Evolutionary conservation across 2,888 invertebrate species (phyloP).

Genomic region (Ferrisia virgata): DNA sequence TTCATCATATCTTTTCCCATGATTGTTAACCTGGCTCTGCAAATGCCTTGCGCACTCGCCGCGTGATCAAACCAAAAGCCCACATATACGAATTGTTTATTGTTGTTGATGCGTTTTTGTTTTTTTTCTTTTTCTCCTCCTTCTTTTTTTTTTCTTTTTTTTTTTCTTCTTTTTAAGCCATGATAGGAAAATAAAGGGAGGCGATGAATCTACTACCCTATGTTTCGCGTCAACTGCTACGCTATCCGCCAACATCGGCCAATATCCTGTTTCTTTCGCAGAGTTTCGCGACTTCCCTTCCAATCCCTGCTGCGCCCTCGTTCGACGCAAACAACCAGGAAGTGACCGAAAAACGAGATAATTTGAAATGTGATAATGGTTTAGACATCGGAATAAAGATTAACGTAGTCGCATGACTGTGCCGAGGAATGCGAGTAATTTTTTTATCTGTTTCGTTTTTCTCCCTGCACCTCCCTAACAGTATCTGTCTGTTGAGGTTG

Average conservation of each 20-base stretch:
- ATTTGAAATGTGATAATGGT: neutral
- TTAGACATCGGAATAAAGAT: neutral
- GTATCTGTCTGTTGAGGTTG: neutral
- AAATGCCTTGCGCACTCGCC: slow-evolving; percentile 31
- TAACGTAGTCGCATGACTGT: neutral
- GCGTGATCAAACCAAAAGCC: neutral
- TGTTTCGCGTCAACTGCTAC: neutral
- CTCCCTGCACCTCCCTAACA: no score
- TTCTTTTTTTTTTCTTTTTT: no score
- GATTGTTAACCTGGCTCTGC: slow-evolving; percentile 4
- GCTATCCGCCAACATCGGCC: neutral
- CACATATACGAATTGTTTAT: slow-evolving; percentile 36
- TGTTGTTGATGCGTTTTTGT: slow-evolving; percentile 24
- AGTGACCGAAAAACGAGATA: slow-evolving; percentile 8
- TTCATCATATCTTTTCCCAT: slow-evolving; percentile 10
- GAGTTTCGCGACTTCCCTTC: neutral
- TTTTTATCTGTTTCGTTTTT: neutral
- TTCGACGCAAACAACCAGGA: neutral
- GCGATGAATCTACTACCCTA: neutral
- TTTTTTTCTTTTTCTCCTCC: no score
- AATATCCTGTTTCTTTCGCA: neutral
- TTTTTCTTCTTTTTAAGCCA: no score
- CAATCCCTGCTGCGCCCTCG: neutral
- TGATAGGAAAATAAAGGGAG: no score
- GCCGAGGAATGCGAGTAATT: neutral